Conservation (phyloP, 2,797 vertebrate species). For the Coranthus polyacanthus region DNA sequence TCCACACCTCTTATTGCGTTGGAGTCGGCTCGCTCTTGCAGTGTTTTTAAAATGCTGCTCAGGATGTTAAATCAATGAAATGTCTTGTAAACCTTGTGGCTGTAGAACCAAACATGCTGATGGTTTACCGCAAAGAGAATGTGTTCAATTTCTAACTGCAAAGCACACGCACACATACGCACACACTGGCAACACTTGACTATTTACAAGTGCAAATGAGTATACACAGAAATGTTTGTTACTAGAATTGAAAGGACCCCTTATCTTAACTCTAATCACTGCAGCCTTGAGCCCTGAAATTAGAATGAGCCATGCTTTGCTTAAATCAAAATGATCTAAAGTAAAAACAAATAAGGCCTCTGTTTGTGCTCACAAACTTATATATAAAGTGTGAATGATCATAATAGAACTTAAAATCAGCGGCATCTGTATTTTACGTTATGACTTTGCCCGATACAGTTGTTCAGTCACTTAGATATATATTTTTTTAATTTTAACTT, state of each 20-base stretch:
- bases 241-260: background rate
- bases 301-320: too few relatives aligned
- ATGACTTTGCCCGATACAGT: too few relatives aligned
- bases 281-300: background rate
- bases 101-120: background rate
- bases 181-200: too few relatives aligned
- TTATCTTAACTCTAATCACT: background rate
- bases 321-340: too few relatives aligned
- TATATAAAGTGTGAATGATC: too few relatives aligned
- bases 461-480: too few relatives aligned
- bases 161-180: background rate
- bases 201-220: slow-evolving; percentile 1
- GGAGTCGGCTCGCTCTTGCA: background rate
- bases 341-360: too few relatives aligned
- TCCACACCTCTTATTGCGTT: slow-evolving; percentile 14
- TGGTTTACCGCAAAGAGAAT: background rate
- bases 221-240: background rate
- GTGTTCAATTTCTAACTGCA: slow-evolving; percentile 1
- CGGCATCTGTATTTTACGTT: too few relatives aligned
- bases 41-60: background rate
- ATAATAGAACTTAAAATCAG: too few relatives aligned
- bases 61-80: slow-evolving; percentile 34
- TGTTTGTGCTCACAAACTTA: too few relatives aligned
- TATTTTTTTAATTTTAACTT: too few relatives aligned
- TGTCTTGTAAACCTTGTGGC: slow-evolving; percentile 35